Percentiles rank a stretch among this genome's conserved stretches.
These are phyloP conservation scores for Vireo griseus DNA, from an alignment of 2,797 vertebrate species.

Conservation along the genomic window DNA sequence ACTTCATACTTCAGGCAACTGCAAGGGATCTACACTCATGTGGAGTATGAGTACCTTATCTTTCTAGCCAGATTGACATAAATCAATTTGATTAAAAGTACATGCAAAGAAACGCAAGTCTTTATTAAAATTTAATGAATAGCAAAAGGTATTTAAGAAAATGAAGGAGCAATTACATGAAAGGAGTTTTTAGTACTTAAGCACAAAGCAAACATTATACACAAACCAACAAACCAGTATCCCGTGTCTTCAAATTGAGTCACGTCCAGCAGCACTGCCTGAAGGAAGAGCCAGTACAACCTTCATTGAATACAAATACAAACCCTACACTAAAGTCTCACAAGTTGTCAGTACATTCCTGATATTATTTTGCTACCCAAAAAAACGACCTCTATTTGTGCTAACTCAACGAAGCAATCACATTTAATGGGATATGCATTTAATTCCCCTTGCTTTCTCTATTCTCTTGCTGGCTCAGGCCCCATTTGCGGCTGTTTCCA, in stretches of 20 bases:
- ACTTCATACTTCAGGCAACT: not conserved
- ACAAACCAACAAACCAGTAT: not conserved
- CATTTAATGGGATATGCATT: not conserved
- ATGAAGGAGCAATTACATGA: not conserved
- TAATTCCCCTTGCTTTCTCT: not conserved
- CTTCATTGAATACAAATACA: not conserved
- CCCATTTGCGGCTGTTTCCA: rapidly evolving
- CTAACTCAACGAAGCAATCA: not conserved
- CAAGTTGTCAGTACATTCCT: not conserved
- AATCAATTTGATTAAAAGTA: not conserved
- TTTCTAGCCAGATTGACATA: not conserved
- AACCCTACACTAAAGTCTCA: not conserved
- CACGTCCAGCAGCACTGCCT: not conserved
- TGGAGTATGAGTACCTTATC: not conserved
- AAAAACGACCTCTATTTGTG: rapidly evolving
- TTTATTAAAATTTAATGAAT: not conserved
- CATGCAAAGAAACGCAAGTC: not conserved
- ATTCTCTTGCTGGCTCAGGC: not conserved
- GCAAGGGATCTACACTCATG: not conserved
- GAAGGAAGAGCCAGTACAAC: not conserved
- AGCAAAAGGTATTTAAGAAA: not conserved
- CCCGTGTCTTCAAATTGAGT: not conserved
- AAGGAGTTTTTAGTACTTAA: not conserved
- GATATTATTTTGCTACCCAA: not conserved
- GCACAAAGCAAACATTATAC: not conserved